A percentile compares a stretch with the other conserved stretches of the same genome.
Conservation (phyloP, 2,113 vertebrate species). For the Apodemus speciosus region DNA sequence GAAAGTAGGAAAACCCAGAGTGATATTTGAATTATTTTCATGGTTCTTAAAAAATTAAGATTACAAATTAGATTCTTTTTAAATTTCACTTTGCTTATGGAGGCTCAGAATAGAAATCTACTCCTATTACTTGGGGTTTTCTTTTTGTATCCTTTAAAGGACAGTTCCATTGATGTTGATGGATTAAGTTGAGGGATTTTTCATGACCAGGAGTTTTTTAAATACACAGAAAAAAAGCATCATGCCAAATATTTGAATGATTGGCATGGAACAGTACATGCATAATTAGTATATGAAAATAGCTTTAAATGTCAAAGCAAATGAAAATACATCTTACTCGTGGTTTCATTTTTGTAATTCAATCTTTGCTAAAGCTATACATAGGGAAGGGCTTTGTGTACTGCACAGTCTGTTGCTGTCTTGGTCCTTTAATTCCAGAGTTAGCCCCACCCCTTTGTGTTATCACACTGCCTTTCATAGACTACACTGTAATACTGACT, state of each 20-base stretch:
- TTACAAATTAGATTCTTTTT: neutral
- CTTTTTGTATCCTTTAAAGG: neutral
- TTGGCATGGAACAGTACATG: neutral
- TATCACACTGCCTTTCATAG: neutral
- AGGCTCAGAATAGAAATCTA: neutral
- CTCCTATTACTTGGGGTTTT: neutral
- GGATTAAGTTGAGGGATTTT: neutral
- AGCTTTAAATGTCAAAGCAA: neutral
- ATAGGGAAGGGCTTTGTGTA: neutral
- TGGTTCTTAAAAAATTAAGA: neutral
- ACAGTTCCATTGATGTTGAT: neutral
- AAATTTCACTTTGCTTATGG: neutral
- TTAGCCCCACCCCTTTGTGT: neutral
- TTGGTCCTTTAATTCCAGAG: neutral
- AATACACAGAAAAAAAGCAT: neutral
- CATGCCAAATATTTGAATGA: neutral
- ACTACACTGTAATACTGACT: neutral
- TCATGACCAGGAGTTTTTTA: neutral
- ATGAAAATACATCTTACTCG: neutral
- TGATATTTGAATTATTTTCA: neutral
- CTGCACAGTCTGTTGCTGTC: neutral
- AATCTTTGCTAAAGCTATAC: neutral
- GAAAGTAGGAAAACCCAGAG: neutral
- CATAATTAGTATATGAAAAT: constrained; percentile 14
- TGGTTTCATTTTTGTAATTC: neutral